These are phyloP conservation scores for Glareola pratincola DNA, from an alignment of 2,113 vertebrate genomes.

Conservation along the genomic window DNA sequence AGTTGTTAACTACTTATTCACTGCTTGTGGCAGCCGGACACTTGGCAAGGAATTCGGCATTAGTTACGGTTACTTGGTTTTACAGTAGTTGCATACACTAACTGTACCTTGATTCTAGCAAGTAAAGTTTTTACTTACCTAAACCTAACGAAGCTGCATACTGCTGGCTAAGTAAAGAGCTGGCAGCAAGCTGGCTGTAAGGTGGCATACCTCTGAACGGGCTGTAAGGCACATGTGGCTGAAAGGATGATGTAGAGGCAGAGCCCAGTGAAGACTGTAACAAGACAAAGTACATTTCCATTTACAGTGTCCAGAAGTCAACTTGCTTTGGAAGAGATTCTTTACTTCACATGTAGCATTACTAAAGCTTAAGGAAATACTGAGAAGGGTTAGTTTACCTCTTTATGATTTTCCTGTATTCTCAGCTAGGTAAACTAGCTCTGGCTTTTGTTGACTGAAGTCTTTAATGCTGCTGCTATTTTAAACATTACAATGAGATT, in stretches of 20 bases:
- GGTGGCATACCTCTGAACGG: conserved; percentile 85
- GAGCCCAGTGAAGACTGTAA: conserved; percentile 88
- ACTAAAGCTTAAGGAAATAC: neutral
- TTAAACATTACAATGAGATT: neutral
- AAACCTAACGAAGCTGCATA: conserved; percentile 88
- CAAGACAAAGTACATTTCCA: conserved; percentile 54
- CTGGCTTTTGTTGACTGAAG: neutral
- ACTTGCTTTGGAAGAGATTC: neutral
- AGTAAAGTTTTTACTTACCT: conserved; percentile 77
- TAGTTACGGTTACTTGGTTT: neutral
- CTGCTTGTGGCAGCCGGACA: neutral
- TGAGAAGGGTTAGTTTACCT: neutral
- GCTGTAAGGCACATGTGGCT: conserved; percentile 85
- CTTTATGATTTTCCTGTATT: neutral
- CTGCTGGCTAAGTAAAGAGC: conserved; percentile 88
- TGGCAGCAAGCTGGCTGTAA: conserved; percentile 89
- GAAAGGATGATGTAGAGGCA: conserved; percentile 80
- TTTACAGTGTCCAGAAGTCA: conserved; percentile 35
- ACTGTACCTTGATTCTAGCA: neutral
- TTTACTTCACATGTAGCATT: neutral
- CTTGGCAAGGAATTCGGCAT: neutral
- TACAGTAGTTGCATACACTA: neutral
- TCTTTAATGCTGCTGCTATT: neutral
- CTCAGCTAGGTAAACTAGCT: neutral
- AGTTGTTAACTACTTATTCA: neutral